Base-by-base conservation (phyloP, 2,797 vertebrate genomes). In the Alca torda region DNA sequence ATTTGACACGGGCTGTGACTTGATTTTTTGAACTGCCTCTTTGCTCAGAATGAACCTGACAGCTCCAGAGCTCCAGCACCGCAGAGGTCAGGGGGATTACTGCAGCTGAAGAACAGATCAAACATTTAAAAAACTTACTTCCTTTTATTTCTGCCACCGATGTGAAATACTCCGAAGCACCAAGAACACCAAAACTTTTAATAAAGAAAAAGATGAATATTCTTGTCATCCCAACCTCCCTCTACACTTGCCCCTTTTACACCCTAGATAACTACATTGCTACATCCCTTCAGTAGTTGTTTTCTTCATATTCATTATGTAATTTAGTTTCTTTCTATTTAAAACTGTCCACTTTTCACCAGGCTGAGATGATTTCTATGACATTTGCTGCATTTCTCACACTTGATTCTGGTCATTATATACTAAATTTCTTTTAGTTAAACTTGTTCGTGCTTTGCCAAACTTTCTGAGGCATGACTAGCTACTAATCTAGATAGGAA, bases 231-330 rank as follows among this genome's bases (percentile, higher is more conserved):
- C 0, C 2, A 64, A 7, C 3, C 25, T 45, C 17, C 33, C 14
- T 64, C 13, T 64, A 23, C 2, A 17, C 2, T 57, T 53, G 7
- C 2, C 13, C 2, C 4, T 79, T 87, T 79, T 54, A 41, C 3
- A 23, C 5, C 11, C 9, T 60, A 60, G 35, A 56, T 25, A 84
- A 0, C 16, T 18, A 17, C 1, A 35, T 4, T 3, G 4, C 6
- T 64, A 26, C 50, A 51, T 72, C 30, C 4, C 11, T 68, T 68
- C 18, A 45, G 5, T 30, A 20, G 6, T 4, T 86, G 10, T 16
- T 57, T 77, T 57, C 11, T 12, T 75, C 6, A 28, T 46, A 78
- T 12, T 3, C 4, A 25, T 70, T 86, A 69, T 12, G 15, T 11
- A 10, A 56, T 19, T 75, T 56, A 56, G 2, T 50, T 82, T 67